Evolutionary conservation across 92 coral and sea anemone species (phyloP), one percentile per base, ranked within the genome.

Genomic region (Epizoanthus stellaris): DNA sequence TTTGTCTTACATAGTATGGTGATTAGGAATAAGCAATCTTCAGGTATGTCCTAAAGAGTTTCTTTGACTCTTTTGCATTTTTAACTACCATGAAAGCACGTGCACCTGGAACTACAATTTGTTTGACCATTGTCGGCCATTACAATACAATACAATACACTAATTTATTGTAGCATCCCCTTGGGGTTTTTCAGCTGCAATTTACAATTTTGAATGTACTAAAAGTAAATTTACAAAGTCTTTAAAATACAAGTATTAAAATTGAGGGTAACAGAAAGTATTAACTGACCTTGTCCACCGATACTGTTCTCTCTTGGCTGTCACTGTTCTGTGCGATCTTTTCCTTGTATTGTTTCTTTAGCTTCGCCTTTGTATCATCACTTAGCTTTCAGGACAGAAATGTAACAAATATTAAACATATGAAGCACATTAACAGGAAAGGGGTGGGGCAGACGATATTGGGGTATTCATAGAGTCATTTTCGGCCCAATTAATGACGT

Each of bases 281-380:
- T 10, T 63, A 19, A 8, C 74, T 17, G 3, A 70, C 75, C 75
- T 7, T 70, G 40, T 70, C 75, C 6, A 70, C 75, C 8, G 75
- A 43, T 39, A 70, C 43, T 70, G 4, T 70, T 21, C 9, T 57
- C 3, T 30, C 54, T 13, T 42, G 25, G 20, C 75, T 38, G 4
- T 16, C 53, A n/a, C 13, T 16, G 21, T 39, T 12, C 53, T 70
- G 56, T 30, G 16, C n/a, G 39, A 68, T 68, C 73, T 68, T 68
- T 68, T 68, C 73, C 73, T 68, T 68, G 73, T 34, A 68, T 20
- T 68, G 73, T 34, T 70, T 70, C 15, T 40, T 70, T 14, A 23
- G 19, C 30, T 70, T 30, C 5, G 38, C 12, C 3, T 38, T 70
- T 8, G 15, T 38, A 1, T 40, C 75, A 16, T 70, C 52, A 30